Conservation (phyloP, 2,797 vertebrate genomes). For the Euphonia xanthogaster region DNA sequence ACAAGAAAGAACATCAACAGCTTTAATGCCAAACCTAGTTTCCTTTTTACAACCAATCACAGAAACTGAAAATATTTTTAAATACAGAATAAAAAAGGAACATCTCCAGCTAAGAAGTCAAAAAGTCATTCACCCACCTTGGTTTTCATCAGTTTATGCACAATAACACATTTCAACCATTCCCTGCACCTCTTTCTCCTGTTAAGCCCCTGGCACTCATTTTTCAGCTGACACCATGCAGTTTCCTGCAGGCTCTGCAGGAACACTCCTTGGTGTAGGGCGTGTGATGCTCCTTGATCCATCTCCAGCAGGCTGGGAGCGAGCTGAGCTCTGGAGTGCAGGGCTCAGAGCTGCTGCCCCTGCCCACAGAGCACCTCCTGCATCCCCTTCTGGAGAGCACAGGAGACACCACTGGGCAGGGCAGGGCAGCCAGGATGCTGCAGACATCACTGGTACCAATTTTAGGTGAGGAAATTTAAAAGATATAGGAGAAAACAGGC, state of each 20-base stretch:
- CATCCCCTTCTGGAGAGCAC: background rate
- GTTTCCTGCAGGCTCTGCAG: background rate
- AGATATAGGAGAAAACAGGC: background rate
- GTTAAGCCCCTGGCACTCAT: background rate
- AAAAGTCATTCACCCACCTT: background rate
- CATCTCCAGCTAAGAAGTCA: background rate
- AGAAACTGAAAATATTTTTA: background rate
- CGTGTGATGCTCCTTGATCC: background rate
- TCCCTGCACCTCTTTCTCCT: background rate
- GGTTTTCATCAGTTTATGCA: background rate
- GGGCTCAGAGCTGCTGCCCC: background rate
- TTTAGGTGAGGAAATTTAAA: background rate
- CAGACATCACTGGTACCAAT: background rate
- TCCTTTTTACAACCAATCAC: background rate
- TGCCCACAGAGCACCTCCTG: background rate
- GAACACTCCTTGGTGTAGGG: accelerated
- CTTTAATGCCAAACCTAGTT: background rate
- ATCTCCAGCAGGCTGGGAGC: background rate
- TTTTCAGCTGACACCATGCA: background rate
- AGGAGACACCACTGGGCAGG: background rate
- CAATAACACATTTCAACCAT: background rate
- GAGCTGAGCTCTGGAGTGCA: background rate
- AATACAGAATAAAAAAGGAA: background rate
- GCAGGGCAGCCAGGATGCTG: background rate
- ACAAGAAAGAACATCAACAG: background rate